Conservation (phyloP, 2,797 vertebrate species). For the Chiloscyllium punctatum region DNA sequence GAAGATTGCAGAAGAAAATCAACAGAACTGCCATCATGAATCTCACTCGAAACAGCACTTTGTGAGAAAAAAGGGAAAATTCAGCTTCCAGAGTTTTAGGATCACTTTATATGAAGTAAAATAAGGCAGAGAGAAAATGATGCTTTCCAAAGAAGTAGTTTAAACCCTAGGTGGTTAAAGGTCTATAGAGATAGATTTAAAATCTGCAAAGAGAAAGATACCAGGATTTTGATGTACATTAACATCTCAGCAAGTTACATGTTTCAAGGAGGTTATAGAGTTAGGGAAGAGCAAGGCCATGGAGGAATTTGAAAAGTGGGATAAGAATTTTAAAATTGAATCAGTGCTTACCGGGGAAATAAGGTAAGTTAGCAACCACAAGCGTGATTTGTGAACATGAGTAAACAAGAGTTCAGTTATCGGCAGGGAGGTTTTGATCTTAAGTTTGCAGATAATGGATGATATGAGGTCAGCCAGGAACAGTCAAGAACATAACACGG, state of each 20-base stretch:
- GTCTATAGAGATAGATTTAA: not conserved
- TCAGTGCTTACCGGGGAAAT: not conserved
- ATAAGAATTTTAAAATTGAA: not conserved
- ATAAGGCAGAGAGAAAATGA: not conserved
- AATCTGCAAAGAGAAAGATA: not conserved
- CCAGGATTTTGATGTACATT: not conserved
- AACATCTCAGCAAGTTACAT: too few species aligned
- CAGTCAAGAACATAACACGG: not conserved
- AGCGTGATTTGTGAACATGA: not conserved
- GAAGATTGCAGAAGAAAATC: too few species aligned
- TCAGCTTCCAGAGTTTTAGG: not conserved
- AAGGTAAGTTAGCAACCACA: too few species aligned
- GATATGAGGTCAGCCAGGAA: not conserved
- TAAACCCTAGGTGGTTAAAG: not conserved
- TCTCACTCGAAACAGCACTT: too few species aligned
- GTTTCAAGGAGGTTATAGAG: too few species aligned
- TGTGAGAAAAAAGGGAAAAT: too few species aligned
- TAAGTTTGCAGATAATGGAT: not conserved
- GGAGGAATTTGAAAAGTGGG: not conserved
- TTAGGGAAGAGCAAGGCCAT: too few species aligned
- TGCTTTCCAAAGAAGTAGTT: not conserved
- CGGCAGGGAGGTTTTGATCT: not conserved
- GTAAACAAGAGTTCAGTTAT: not conserved
- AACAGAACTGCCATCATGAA: too few species aligned
- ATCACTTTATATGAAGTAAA: not conserved